Evolutionary conservation across 2,113 vertebrate genomes (phyloP), one percentile per base, ranked within the genome.

Genomic region (Isurus oxyrinchus): DNA sequence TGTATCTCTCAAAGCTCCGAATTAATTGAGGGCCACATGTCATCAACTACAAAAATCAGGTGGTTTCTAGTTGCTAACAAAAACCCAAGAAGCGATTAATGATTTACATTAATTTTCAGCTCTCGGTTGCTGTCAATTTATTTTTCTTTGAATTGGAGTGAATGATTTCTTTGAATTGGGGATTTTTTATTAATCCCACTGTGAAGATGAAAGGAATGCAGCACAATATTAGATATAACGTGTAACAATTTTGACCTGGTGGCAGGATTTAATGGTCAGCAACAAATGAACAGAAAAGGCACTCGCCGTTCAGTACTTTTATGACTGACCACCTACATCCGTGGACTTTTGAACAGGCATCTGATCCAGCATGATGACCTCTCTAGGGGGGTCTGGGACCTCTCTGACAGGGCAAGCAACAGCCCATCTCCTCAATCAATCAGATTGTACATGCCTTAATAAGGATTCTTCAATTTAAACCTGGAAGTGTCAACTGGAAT

Each of bases 291-390:
- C 76, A 31, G 69, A 31, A 31, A 72, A 72, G 76, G 10, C 13
- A 3, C 11, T n/a, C 13, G 2, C 13, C 0, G 35, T n/a, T 14
- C 10, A 14, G 13, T n/a, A n/a, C 10, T 1, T n/a, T n/a, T n/a
- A n/a, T 3, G 14, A 11, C 14, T 79, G 76, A 11, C 10, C 76
- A 40, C n/a, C 19, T 16, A 16, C 35, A 40, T 40, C 35, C 0
- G 19, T 16, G n/a, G 79, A 40, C 11, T 44, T 81, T 81, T 81
- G 14, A 81, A 13, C 4, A 81, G n/a, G 79, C 40, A 0, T 40
- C 35, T 81, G n/a, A 81, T 40, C 14, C 14, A 40, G 14, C 0
- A 16, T 5, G 27, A 31, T 6, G 69, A 0, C 69, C 69, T 72
- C 5, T 72, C 16, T 3, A 19, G n/a, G 79, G 79, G 11, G 79